Base-by-base conservation (phyloP, 2,797 vertebrate species). In the Meriones psammophilus region DNA sequence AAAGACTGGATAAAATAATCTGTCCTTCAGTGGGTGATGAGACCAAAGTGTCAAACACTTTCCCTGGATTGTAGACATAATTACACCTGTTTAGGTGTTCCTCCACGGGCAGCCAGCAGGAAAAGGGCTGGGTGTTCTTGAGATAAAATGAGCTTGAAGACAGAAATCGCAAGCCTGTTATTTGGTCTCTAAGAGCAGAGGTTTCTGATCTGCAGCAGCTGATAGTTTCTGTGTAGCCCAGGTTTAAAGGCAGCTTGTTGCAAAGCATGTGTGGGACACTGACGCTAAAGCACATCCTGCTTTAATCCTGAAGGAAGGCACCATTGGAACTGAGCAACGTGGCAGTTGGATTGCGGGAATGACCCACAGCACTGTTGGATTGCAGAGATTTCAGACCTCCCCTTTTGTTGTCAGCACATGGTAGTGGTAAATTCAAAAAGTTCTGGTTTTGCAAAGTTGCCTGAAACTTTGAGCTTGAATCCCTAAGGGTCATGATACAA, bases 101-200 rank as follows among this genome's bases (percentile, higher is more conserved):
- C 66, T 92, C 8, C 1, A 62, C 92, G 58, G 28, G 78, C 22
- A 86, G 39, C 39, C 18, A 56, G 50, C 30, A 26, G 36, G 33
- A 79, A 90, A 93, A 89, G 24, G 13, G 36, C 71, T 60, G n/a
- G 62, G n/a, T 1, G 5, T 30, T 74, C 36, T 78, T 76, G 62
- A 95, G 85, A 88, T 92, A 85, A 90, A 97, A 95, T 85, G 88
- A 60, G 80, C 50, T 42, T 54, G 77, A 68, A 93, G 85, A 93
- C 69, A 74, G 74, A 94, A 81, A 73, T 77, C 30, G 3, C 54
- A 80, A 62, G 58, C n/a, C 26, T 15, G 0, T 54, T 94, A 85
- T 93, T 77, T 50, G 54, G n/a, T 71, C 62, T n/a, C 58, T 39
- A 87, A 86, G 80, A 1, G 2, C n/a, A 39, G 0, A 17, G 18